These are phyloP conservation scores for Menidia beryllina DNA, from an alignment of 2,113 vertebrate species.

Conservation along the genomic window DNA sequence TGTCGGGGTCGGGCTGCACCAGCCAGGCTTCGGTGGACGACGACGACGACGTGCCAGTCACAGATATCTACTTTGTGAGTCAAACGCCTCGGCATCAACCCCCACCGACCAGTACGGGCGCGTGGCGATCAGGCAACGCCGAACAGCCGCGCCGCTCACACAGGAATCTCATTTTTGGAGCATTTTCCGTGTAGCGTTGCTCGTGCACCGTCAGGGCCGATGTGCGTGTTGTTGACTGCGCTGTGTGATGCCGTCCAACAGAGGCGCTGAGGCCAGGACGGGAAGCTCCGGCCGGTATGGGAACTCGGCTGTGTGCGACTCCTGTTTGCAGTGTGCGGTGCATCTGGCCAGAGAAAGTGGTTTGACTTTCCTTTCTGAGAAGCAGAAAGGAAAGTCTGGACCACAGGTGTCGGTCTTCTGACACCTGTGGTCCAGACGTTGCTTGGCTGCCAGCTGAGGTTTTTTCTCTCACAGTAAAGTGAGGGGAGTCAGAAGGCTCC, in stretches of 20 bases:
- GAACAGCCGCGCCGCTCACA: neutral
- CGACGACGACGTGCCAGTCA: constrained; percentile 88
- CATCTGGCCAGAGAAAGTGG: constrained; percentile 18
- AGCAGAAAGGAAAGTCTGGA: neutral
- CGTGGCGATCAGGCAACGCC: neutral
- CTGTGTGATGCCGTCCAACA: constrained; percentile 59
- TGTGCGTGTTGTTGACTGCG: constrained; percentile 21
- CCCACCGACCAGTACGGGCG: neutral
- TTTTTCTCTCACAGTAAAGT: neutral
- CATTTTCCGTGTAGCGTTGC: too few species aligned
- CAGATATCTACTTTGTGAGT: constrained; percentile 97
- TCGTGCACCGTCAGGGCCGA: neutral
- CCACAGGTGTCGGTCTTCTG: too few species aligned
- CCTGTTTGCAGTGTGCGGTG: constrained; percentile 53
- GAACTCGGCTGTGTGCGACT: constrained; percentile 29
- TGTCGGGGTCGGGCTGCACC: constrained; percentile 89
- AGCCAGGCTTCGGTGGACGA: constrained; percentile 97
- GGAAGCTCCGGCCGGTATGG: constrained; percentile 51
- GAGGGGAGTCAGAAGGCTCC: neutral
- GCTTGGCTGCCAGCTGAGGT: neutral
- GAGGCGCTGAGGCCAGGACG: constrained; percentile 42
- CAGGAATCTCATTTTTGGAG: too few species aligned
- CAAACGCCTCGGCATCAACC: neutral
- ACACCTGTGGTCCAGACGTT: neutral
- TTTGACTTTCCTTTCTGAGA: constrained; percentile 6